These are phyloP conservation scores for Drosophila quadrilineata DNA, from an alignment of 1,140 invertebrate species.

Conservation along the genomic window DNA sequence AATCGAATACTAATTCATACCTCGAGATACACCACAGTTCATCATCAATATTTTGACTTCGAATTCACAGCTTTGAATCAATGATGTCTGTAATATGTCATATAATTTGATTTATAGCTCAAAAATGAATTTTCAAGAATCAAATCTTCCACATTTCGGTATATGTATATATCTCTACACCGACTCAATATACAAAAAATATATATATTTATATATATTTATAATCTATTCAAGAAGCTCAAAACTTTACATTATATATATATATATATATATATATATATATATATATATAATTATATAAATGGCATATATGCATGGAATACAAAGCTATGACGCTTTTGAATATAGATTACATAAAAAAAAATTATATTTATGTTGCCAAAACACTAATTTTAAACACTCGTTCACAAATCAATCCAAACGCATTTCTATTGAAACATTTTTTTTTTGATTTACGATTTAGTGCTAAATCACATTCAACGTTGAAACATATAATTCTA, in stretches of 20 bases:
- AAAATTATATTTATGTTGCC: background rate
- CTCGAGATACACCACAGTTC: slow-evolving; percentile 34
- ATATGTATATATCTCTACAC: background rate
- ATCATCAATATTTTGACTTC: slow-evolving; percentile 34
- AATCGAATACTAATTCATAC: slow-evolving; percentile 32
- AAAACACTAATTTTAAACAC: background rate
- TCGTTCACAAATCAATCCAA: background rate
- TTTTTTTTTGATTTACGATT: background rate
- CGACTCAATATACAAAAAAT: background rate
- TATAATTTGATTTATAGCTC: slow-evolving; percentile 9
- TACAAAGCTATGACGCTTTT: too few relatives aligned
- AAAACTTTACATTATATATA: background rate
- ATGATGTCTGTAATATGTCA: slow-evolving; percentile 26
- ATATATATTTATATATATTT: background rate
- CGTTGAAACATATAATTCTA: background rate
- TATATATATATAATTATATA: background rate
- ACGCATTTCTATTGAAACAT: background rate
- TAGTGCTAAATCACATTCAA: background rate
- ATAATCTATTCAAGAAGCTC: background rate
- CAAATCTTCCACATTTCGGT: background rate
- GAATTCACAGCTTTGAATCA: background rate
- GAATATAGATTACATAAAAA: background rate
- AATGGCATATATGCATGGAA: too few relatives aligned
- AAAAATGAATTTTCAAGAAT: background rate
- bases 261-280: background rate